Base-by-base conservation (phyloP, 2,797 vertebrate genomes). In the Squalus acanthias region DNA sequence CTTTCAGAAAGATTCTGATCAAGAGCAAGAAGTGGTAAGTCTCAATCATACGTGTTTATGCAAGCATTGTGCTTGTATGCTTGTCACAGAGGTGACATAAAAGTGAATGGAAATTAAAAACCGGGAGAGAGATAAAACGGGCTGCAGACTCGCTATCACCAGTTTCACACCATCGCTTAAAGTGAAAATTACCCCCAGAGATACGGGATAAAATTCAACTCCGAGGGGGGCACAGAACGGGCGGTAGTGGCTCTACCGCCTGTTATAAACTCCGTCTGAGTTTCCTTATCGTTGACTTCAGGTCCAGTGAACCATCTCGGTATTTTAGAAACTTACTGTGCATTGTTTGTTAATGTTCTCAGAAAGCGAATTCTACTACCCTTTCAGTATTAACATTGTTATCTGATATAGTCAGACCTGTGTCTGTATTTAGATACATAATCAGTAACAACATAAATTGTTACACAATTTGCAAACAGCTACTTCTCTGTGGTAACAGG, bases 21-120 rank as follows among this genome's bases (percentile, higher is more conserved):
- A 96, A n/a, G 96, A 0, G 89, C 85, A 0, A 0, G 5, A 87
- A 57, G 96, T 96, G 98, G 98, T 99, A 97, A 97, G 97, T 0
- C 26, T 60, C 53, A 60, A 60, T 33, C 10, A 3, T 6, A 50
- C 0, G 4, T 0, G 8, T 60, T 89, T 29, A 57, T 33, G 0
- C 26, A 13, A 57, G 46, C 2, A 0, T 17, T 15, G 2, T 26
- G 3, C 0, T 10, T 60, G 57, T 60, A 53, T 12, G 53, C 13
- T 57, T 60, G 24, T 50, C 15, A 17, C 46, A 57, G 53, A 57
- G 53, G 53, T 57, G 53, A 57, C 53, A 57, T 2, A 2, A 5
- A 57, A 57, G 10, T 60, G 50, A 10, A 26, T 29, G 87, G 10
- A 26, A 4, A 29, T 26, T 39, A 29, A 3, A 53, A 57, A 50